Conservation (phyloP, 2,113 vertebrate species). For the Chionis minor region DNA sequence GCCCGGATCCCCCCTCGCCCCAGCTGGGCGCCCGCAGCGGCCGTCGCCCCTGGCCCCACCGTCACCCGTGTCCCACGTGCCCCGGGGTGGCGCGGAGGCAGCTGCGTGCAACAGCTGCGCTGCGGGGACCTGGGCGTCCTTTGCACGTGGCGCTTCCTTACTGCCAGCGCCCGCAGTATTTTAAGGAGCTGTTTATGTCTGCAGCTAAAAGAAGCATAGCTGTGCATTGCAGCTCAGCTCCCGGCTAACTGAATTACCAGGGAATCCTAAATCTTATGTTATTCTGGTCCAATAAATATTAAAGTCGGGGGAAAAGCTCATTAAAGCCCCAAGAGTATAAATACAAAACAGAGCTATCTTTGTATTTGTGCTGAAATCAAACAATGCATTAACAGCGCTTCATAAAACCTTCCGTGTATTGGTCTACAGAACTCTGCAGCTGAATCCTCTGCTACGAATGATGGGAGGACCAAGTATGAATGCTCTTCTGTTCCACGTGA, state of each 20-base stretch:
- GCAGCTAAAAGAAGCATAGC: background rate
- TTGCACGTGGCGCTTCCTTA: accelerated
- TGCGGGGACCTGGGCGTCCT: background rate
- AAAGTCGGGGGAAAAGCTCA: background rate
- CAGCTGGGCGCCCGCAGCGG: accelerated
- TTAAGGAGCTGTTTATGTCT: background rate
- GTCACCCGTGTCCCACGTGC: accelerated
- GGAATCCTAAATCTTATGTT: background rate
- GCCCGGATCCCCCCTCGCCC: accelerated
- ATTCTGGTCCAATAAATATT: background rate
- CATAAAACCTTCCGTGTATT: accelerated
- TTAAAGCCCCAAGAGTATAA: background rate
- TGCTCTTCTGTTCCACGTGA: background rate
- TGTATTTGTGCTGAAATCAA: background rate
- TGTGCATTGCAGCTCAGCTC: background rate
- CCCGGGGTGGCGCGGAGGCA: background rate
- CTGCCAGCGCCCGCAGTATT: accelerated
- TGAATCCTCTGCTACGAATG: background rate
- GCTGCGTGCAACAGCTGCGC: accelerated
- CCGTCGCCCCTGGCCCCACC: accelerated
- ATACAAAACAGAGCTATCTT: background rate
- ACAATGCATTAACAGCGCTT: accelerated
- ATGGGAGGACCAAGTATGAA: background rate
- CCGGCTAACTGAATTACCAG: background rate
- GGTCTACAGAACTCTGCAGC: background rate